Base-by-base conservation (phyloP, 2,888 invertebrate species). In the Byasa hedistus region DNA sequence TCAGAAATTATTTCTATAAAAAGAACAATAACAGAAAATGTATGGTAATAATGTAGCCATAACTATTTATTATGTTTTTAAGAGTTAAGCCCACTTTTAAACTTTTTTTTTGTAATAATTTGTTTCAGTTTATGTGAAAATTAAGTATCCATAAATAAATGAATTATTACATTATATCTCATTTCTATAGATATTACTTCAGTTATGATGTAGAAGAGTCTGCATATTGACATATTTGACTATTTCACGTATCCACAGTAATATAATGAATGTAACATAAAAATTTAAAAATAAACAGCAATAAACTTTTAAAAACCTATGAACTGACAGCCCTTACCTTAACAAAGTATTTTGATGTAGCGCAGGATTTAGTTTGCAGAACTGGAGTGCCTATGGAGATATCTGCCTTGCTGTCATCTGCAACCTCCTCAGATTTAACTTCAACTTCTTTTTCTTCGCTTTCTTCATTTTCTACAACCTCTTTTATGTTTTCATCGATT, bases 301-400 rank as follows among this genome's bases (percentile, higher is more conserved):
- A 8, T 32, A 32, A 32, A 32, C 32, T 10, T 8, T 32, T 5
- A 32, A 32, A 32, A 32, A 32, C 32, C 32, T 7, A 44, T 17
- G 0, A 44, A 44, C 15, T 44, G 19, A 44, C 19, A 17, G 44
- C 17, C 15, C 10, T 59, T 75, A 84, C 84, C 82, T 84, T 84
- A 0, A 79, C 82, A 64, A 72, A 80, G 65, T 79, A 78, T 0
- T 76, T 76, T 36, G 75, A 65, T n/a, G 66, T 5, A 44, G 51
- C 39, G 17, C 23, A 8, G 62, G 67, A 17, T 57, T 54, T n/a
- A 36, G 58, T 44, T 15, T 39, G 57, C 19, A 27, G 32, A 5
- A 22, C 32, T 12, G 19, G n/a, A 36, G 58, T 22, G n/a, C 52
- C 39, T 7, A 7, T 15, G 22, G 48, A 12, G 58, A 23, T 17